phyloP scores from a whole-genome alignment of 2,888 invertebrate species.

The Saturnia japonica region DNA sequence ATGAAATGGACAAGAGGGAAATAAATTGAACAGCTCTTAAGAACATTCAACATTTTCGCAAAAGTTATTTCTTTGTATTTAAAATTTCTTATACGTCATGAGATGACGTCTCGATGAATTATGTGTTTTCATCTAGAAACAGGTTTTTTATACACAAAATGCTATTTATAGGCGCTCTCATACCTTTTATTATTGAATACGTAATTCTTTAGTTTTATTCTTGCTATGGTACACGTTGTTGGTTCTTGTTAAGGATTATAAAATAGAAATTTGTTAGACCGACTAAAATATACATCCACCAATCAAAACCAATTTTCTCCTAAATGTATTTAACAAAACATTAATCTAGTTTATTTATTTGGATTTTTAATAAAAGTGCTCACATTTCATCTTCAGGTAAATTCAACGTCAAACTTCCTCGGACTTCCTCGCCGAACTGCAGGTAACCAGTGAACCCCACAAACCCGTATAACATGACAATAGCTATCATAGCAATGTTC shows the following conservation, averaged over 20 bases:
- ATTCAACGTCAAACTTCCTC: slow-evolving; percentile 92
- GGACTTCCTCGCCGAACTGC: slow-evolving; percentile 87
- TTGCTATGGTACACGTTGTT: no score
- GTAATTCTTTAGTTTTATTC: no score
- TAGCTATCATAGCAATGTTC: slow-evolving; percentile 92
- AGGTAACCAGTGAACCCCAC: slow-evolving; percentile 96
- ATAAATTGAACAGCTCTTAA: no score
- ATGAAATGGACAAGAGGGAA: no score
- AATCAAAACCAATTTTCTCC: background rate
- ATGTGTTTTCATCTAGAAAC: background rate
- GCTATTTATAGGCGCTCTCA: no score
- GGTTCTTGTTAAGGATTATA: no score
- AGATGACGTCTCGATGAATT: background rate
- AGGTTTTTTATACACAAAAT: background rate
- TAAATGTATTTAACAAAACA: background rate
- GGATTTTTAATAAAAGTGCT: slow-evolving; percentile 55
- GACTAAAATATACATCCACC: background rate
- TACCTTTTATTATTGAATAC: no score
- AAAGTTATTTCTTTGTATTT: no score
- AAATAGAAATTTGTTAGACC: no score
- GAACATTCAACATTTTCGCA: no score
- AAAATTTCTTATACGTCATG: background rate
- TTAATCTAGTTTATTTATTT: background rate
- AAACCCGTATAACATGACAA: slow-evolving; percentile 88
- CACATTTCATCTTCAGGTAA: slow-evolving; percentile 86